Evolutionary conservation across 2,888 invertebrate species (phyloP), one percentile per base, ranked within the genome.

Genomic region (Tipula unca): DNA sequence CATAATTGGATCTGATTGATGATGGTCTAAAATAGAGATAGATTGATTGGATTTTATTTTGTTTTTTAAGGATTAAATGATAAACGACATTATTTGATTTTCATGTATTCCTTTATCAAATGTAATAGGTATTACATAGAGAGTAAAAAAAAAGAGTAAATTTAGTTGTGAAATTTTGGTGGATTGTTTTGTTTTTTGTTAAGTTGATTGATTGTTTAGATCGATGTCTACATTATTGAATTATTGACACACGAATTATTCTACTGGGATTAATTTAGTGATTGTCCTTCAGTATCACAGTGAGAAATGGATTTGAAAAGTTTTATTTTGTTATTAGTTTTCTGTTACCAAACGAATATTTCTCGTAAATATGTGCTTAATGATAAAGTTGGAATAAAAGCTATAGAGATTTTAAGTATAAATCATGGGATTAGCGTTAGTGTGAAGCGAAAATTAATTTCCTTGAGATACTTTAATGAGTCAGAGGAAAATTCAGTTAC

Each of bases 1-100:
- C 13, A 69, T 69, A 69, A 69, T 69, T 69, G 69, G 69, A 69
- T 69, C 69, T 69, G 69, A 69, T 69, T 69, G 69, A 69, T 69
- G 69, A 69, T 69, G 69, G 69, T 25, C 69, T 10, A 13, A 20
- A 25, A 69, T 69, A 69, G 17, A 48, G 69, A 69, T 69, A 69
- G 69, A 69, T 69, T 69, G 69, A 69, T 69, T 69, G 69, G 69
- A 3, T 69, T 69, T 69, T 25, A 10, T 69, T 69, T 69, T 69
- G 20, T 69, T 25, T 69, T 69, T 25, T 69, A 69, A 69, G 69
- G 69, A 69, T 69, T 69, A 69, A 69, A 69, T 69, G 69, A 69
- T 69, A 69, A 69, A 69, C 69, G 69, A 69, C 69, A 20, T 69
- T 69, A 25, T 10, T 69, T 69, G 69, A 69, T 69, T 69, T 69